phyloP scores from a whole-genome alignment of 2,113 vertebrate genomes.

The Oryzias celebensis region DNA sequence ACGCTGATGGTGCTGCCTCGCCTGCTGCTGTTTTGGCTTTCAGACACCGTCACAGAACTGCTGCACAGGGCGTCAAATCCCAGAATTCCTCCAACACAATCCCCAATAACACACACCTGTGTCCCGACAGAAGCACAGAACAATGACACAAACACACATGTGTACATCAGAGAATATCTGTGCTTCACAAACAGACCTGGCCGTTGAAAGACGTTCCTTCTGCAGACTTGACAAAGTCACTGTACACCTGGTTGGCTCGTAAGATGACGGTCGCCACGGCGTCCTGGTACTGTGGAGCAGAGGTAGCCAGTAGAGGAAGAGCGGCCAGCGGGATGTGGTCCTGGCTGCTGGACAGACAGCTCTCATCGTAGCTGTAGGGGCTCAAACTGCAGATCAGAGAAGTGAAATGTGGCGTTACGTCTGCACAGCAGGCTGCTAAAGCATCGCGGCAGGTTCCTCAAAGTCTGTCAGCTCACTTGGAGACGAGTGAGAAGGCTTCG shows the following conservation, averaged over 20 bases:
- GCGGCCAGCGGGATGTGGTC: constrained; percentile 97
- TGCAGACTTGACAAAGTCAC: constrained; percentile 89
- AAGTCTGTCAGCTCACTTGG: constrained; percentile 78
- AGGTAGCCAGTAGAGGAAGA: constrained; percentile 91
- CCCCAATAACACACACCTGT: constrained; percentile 95
- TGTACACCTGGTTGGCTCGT: constrained; percentile 92
- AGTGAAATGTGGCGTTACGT: background rate
- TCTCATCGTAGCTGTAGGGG: constrained; percentile 93
- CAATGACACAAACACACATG: background rate
- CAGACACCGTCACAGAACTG: constrained; percentile 85
- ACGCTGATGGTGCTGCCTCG: constrained; percentile 91
- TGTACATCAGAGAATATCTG: background rate
- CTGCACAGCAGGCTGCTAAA: background rate
- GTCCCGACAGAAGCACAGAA: background rate
- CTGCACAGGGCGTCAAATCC: constrained; percentile 94
- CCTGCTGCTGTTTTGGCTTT: constrained; percentile 95
- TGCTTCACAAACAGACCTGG: constrained; percentile 80
- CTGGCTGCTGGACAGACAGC: constrained; percentile 95
- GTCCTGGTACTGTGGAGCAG: constrained; percentile 95
- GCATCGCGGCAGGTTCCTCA: background rate
- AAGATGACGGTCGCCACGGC: constrained; percentile 89
- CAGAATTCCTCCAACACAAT: constrained; percentile 97
- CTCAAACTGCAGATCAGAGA: constrained; percentile 82
- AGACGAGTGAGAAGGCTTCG: constrained; percentile 92
- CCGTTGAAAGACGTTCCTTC: constrained; percentile 88